Conservation (phyloP, 2,797 vertebrate species). For the Siniperca scherzeri region DNA sequence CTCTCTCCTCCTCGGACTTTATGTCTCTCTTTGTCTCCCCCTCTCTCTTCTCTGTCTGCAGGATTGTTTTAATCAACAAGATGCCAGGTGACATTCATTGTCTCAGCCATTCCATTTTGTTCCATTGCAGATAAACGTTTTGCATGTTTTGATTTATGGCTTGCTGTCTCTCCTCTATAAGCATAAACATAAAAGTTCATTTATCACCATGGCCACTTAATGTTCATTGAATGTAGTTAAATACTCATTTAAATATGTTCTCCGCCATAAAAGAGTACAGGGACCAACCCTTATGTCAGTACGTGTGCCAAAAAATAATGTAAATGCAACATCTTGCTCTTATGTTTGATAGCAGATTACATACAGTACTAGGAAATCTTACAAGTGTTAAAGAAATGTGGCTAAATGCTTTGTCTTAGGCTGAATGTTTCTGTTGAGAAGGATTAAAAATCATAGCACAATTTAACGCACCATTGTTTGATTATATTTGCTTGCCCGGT, state of each 20-base stretch:
- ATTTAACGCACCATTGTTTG: not conserved
- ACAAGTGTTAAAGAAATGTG: not conserved
- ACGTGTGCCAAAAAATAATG: not conserved
- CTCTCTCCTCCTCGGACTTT: constrained; percentile 43
- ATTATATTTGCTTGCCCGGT: not conserved
- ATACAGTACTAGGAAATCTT: not conserved
- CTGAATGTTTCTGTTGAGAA: not conserved
- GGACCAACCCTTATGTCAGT: constrained; percentile 36
- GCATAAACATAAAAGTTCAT: constrained; percentile 74
- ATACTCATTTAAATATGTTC: constrained; percentile 83
- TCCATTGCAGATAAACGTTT: constrained; percentile 62
- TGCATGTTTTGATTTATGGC: constrained; percentile 76
- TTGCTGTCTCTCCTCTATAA: constrained; percentile 68
- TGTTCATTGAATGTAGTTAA: constrained; percentile 79
- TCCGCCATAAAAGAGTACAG: constrained; percentile 42
- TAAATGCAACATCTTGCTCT: not conserved
- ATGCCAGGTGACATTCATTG: constrained; percentile 78
- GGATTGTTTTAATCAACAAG: constrained; percentile 79
- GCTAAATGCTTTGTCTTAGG: not conserved
- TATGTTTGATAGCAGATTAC: not conserved
- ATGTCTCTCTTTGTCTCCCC: constrained; percentile 48
- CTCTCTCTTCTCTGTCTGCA: constrained; percentile 41
- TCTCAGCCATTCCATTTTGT: constrained; percentile 65
- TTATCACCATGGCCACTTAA: constrained; percentile 70
- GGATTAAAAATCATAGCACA: not conserved